Evolutionary conservation across 2,888 invertebrate genomes (phyloP).

Genomic region (Teleiodes luculella): DNA sequence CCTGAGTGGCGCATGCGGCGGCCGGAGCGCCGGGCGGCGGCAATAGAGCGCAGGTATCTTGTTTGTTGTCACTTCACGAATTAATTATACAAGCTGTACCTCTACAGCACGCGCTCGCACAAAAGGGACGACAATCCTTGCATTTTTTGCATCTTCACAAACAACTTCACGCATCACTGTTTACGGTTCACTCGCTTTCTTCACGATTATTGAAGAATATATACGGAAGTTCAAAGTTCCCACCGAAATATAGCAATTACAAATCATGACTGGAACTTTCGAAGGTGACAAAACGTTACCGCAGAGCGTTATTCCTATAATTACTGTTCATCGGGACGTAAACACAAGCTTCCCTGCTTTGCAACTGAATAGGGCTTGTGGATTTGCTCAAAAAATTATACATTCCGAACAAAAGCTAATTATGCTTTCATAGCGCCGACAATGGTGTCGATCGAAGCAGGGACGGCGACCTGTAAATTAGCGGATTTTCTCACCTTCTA

Average conservation of each 20-base stretch:
- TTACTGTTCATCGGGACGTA: conserved; percentile 63
- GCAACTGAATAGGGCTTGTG: conserved; percentile 54
- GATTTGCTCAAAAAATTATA: conserved; percentile 57
- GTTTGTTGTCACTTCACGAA: conserved; percentile 52
- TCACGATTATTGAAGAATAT: conserved; percentile 16
- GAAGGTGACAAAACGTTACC: conserved; percentile 47
- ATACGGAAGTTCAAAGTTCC: conserved; percentile 20
- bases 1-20: conserved; percentile 64
- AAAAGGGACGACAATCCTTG: conserved; percentile 38
- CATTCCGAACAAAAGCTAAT: conserved; percentile 68
- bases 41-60: conserved; percentile 54
- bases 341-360: conserved; percentile 56
- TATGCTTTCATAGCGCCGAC: conserved; percentile 60
- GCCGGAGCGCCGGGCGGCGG: conserved; percentile 16
- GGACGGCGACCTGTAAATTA: conserved; percentile 65
- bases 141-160: conserved; percentile 32
- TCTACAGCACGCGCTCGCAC: conserved; percentile 48
- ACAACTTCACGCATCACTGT: conserved; percentile 25
- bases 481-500: conserved; percentile 72
- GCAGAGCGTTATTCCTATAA: conserved; percentile 49
- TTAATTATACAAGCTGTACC: conserved; percentile 56
- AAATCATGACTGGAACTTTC: conserved; percentile 53
- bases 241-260: conserved; percentile 48
- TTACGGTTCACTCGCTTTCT: conserved; percentile 39
- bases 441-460: conserved; percentile 47